Percentiles rank a stretch among this genome's conserved stretches.
Conservation (phyloP, 2,888 invertebrate genomes). For the Coenonympha arcania region DNA sequence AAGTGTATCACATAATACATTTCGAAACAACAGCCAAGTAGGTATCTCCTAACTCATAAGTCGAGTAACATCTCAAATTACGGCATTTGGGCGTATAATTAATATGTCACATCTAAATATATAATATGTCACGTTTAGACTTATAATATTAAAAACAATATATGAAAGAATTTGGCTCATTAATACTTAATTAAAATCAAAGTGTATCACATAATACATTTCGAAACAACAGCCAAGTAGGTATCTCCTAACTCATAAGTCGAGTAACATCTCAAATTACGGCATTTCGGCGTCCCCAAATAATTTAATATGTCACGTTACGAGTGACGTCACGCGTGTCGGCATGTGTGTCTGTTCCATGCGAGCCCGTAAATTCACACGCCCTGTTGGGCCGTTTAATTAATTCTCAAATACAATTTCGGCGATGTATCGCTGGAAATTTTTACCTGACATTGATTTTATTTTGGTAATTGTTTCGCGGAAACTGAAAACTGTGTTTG, state of each 20-base stretch:
- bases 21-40: not conserved
- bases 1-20: not conserved
- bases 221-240: not conserved
- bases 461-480: not conserved
- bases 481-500: not conserved
- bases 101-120: conserved; percentile 52
- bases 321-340: conserved; percentile 57
- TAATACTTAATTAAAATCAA: no score
- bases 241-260: conserved; percentile 11
- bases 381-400: conserved; percentile 68
- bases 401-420: conserved; percentile 60
- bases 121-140: no score
- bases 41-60: conserved; percentile 10
- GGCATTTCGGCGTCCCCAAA: conserved; percentile 40
- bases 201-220: not conserved
- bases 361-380: conserved; percentile 54
- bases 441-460: conserved; percentile 3
- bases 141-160: no score
- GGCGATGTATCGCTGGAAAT: conserved; percentile 22
- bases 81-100: conserved; percentile 43
- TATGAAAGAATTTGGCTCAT: no score
- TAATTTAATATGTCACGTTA: conserved; percentile 55
- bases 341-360: conserved; percentile 45
- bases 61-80: conserved; percentile 22
- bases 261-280: conserved; percentile 22